Percentiles rank a stretch among this genome's conserved stretches.
These are phyloP conservation scores for Drusus annulatus DNA, from an alignment of 1,140 invertebrate species.

Conservation along the genomic window DNA sequence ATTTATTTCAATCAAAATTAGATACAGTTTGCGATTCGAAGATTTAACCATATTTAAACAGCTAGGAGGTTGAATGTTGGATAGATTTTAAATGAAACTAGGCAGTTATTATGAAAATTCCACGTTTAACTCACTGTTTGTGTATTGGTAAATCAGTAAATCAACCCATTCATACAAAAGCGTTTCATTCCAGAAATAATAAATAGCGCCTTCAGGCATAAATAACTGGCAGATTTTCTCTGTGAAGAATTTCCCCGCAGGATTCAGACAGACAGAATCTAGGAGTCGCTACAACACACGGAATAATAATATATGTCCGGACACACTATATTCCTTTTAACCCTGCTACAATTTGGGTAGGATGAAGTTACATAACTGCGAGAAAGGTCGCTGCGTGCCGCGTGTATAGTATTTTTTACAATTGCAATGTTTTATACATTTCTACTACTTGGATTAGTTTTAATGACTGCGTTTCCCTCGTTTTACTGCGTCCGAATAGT, in stretches of 20 bases:
- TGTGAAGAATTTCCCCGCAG: neutral
- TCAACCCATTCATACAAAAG: neutral
- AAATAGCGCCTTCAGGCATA: slow-evolving; percentile 1
- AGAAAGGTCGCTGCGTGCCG: neutral
- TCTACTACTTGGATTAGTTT: slow-evolving; percentile 34
- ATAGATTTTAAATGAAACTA: too few species aligned
- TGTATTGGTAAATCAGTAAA: neutral
- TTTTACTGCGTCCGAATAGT: slow-evolving; percentile 15
- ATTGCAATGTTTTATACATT: slow-evolving; percentile 9
- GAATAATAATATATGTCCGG: slow-evolving; percentile 2
- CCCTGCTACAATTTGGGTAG: neutral
- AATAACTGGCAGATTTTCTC: neutral
- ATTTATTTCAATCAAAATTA: too few species aligned
- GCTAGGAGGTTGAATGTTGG: too few species aligned
- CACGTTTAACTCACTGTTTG: too few species aligned
- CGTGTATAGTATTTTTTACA: neutral
- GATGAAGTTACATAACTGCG: neutral
- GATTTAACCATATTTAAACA: too few species aligned
- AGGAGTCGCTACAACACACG: neutral
- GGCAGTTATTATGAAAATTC: too few species aligned
- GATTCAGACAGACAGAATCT: neutral
- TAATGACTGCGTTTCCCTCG: slow-evolving; percentile 15
- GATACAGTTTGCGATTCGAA: too few species aligned
- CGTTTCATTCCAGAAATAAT: neutral
- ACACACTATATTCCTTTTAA: slow-evolving; percentile 4